Evolutionary conservation across 2,888 invertebrate genomes (phyloP).

Genomic region (Ichneumoninae sp.): DNA sequence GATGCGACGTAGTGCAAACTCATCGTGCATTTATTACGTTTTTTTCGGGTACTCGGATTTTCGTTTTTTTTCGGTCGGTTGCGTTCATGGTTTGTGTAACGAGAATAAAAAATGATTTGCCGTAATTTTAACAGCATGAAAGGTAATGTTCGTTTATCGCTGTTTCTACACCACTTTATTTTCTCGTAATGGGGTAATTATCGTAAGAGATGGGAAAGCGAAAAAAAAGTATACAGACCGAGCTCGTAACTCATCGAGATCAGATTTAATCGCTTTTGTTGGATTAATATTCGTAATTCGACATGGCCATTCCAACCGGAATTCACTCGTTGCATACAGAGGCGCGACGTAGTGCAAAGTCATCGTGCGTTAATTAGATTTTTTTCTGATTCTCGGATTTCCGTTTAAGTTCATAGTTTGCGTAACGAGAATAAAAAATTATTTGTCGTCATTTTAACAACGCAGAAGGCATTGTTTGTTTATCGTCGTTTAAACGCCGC

Average conservation of each 20-base stretch:
- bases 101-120: constrained; percentile 7
- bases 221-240: background rate
- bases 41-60: background rate
- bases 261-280: constrained; percentile 16
- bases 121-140: background rate
- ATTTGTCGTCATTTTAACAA: background rate
- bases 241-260: constrained; percentile 2
- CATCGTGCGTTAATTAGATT: constrained; percentile 47
- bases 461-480: background rate
- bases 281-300: constrained; percentile 30
- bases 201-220: background rate
- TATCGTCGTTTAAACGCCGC: background rate
- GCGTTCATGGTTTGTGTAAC: background rate
- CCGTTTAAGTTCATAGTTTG: background rate
- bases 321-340: background rate
- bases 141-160: background rate
- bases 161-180: background rate
- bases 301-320: background rate
- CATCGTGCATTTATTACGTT: constrained; percentile 44
- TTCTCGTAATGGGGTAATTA: background rate
- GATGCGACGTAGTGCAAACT: background rate
- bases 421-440: constrained; percentile 19
- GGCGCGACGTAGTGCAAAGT: background rate
- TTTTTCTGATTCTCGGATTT: background rate
- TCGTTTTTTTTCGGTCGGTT: background rate